Evolutionary conservation across 2,113 vertebrate species (phyloP).

Genomic region (Tetraodon nigroviridis): DNA sequence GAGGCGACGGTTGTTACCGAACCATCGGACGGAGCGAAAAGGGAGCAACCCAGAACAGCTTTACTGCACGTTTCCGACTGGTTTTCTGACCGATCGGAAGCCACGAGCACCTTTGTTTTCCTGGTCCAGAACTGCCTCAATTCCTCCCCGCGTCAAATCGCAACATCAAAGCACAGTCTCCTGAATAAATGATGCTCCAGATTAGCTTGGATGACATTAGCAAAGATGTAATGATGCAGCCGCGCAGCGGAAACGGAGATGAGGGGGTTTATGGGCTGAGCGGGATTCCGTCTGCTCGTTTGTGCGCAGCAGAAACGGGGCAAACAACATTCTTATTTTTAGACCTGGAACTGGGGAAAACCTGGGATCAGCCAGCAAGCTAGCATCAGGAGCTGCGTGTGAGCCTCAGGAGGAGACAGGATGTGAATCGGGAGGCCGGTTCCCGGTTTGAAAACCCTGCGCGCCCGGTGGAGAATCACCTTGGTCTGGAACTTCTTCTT

Average conservation of each 20-base stretch:
- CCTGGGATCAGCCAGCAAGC: too few relatives aligned
- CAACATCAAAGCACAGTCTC: conserved; percentile 10
- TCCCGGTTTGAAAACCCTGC: not conserved
- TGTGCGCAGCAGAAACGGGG: not conserved
- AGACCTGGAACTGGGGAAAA: too few relatives aligned
- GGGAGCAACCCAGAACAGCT: conserved; percentile 29
- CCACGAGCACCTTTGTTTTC: not conserved
- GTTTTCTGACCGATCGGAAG: conserved; percentile 26
- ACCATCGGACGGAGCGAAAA: conserved; percentile 52
- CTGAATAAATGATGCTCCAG: conserved; percentile 42
- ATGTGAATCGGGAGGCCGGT: not conserved
- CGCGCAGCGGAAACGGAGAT: conserved; percentile 6
- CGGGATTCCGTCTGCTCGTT: not conserved
- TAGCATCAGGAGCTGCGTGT: too few relatives aligned
- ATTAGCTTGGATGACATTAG: conserved; percentile 49
- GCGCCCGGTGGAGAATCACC: conserved; percentile 36
- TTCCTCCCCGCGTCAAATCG: too few relatives aligned
- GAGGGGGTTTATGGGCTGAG: not conserved
- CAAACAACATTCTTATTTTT: too few relatives aligned
- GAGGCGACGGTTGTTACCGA: conserved; percentile 48
- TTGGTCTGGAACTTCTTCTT: conserved; percentile 95
- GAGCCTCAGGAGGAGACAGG: too few relatives aligned
- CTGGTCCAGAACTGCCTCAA: conserved; percentile 34
- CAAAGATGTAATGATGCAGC: not conserved
- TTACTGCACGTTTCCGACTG: conserved; percentile 13